Evolutionary conservation across 2,797 vertebrate species (phyloP).

Genomic region (Avahi laniger): DNA sequence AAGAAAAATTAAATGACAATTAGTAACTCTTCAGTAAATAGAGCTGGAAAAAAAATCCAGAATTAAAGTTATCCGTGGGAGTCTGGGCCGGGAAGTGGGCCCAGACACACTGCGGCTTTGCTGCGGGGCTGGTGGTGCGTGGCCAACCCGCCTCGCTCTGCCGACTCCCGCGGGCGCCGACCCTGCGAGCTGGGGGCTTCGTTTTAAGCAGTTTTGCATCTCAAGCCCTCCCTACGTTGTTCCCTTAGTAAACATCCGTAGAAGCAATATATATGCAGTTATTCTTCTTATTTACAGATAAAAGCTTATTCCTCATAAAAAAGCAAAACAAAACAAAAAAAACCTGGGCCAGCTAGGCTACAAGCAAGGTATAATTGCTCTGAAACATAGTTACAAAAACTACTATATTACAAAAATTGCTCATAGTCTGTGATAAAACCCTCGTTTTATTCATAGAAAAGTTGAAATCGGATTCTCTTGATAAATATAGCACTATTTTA

Average conservation of each 20-base stretch:
- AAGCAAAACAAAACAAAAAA: not conserved
- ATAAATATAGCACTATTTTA: not conserved
- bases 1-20: not conserved
- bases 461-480: not conserved
- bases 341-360: not conserved
- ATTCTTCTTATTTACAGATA: too few relatives aligned
- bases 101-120: too few relatives aligned
- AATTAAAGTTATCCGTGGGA: not conserved
- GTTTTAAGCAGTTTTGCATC: too few relatives aligned
- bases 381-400: not conserved
- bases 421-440: not conserved
- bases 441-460: not conserved
- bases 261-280: too few relatives aligned
- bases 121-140: too few relatives aligned
- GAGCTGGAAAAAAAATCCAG: not conserved
- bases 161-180: too few relatives aligned
- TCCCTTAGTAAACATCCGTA: too few relatives aligned
- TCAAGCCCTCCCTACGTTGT: too few relatives aligned
- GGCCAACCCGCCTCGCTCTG: too few relatives aligned
- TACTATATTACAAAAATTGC: not conserved
- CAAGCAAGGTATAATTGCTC: not conserved
- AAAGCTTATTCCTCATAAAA: not conserved
- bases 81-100: too few relatives aligned
- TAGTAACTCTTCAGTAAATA: not conserved
- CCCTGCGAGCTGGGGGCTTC: too few relatives aligned